Base-by-base conservation (phyloP, 2,113 vertebrate species). In the Melanotaenia duboulayi region DNA sequence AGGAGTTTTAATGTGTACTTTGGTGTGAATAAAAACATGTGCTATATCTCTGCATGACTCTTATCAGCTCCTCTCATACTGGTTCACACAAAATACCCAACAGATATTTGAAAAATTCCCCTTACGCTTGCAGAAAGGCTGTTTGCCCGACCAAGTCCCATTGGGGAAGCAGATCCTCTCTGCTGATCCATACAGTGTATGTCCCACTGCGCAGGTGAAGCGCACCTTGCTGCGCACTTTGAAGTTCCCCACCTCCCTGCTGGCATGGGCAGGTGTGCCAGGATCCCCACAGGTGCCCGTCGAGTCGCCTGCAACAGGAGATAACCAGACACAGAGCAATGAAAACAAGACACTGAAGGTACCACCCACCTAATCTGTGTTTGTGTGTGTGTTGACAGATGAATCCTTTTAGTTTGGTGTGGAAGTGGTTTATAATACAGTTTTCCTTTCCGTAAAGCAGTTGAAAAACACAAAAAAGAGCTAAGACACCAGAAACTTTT, bases 51-150 rank as follows among this genome's bases (percentile, higher is more conserved):
- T 60, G 22, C 44, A 35, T 46, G 13, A 65, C 37, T 67, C 52
- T 48, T 61, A 9, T 35, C 0, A 24, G 40, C 35, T 59, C 12
- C 13, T 28, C 22, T 49, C 13, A 22, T 4, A 37, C 24, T 20
- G 35, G 40, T 74, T 49, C 24, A 59, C 46, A 23, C 14, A 50
- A 46, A 58, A 73, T 56, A 81, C 57, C n/a, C 61, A 20, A 64
- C 22, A 58, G 23, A 51, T 19, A 70, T 59, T 64, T 63, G 14
- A 52, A 63, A 76, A 7, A 13, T 35, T 75, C 35, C 24, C 28
- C 93, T 93, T 95, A 99, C 98, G 95, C 95, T 98, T 99, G 92
- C 98, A 99, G 87, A 96, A 97, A 2, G 98, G 97, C 71, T 99
- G 98, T 68, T 81, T 94, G 82, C 98, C 98, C 1, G 97, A 98